Evolutionary conservation across 2,113 vertebrate species (phyloP), one percentile per base, ranked within the genome.

Genomic region (Alligator sinensis): DNA sequence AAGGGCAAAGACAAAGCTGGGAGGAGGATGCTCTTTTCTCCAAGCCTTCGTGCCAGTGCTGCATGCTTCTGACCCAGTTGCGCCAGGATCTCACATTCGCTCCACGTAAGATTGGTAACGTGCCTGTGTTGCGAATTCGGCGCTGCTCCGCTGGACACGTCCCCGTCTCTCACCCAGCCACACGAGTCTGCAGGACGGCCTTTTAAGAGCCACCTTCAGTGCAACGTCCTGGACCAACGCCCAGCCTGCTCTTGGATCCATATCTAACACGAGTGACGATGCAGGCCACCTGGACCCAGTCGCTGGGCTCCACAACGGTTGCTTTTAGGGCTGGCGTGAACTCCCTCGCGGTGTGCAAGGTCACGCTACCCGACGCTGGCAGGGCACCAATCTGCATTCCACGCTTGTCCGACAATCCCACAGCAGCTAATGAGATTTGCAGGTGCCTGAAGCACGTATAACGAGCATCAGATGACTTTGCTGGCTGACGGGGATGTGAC

Each of bases 241-340:
- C 38, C 27, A 78, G 15, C 18, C 25, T 0, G 2, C 84, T 9
- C 8, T 61, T n/a, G 47, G 18, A 66, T 18, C 25, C 70, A 64
- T 3, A 59, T 1, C 21, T 15, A 59, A 27, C 9, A 55, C 47
- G 28, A 74, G 19, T 27, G 55, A 24, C 0, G 0, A 38, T 2
- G 70, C 86, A 88, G 19, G 3, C 21, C 30, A 7, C n/a, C 64
- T 16, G 72, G 8, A 82, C 17, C 5, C 3, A 60, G 3, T 25
- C 9, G 27, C 25, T 30, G 61, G 15, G 3, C 25, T 63, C 74
- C 34, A 15, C 34, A 63, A 47, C 76, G 27, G 59, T 11, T 5
- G 3, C 30, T 84, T 72, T 38, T 30, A 38, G 19, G 11, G n/a
- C n/a, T 38, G 11, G 70, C 1, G 12, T 7, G 19, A 30, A 10